Evolutionary conservation across 2,113 vertebrate species (phyloP).

Genomic region (Protobothrops flavoviridis): DNA sequence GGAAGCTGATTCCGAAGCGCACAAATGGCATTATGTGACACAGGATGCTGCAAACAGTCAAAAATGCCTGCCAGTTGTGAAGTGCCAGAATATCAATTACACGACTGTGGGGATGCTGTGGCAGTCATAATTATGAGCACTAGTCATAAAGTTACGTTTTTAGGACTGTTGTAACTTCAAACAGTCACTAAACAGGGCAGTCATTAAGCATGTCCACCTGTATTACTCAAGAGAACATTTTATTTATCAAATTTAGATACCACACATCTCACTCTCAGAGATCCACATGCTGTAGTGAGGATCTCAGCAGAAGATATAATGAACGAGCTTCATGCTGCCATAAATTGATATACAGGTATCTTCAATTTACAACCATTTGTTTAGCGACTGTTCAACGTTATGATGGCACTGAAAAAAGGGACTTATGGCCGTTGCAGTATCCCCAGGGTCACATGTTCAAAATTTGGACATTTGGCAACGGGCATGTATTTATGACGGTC

Average conservation of each 20-base stretch:
- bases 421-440: no score
- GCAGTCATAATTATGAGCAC: background rate
- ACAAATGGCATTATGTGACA: background rate
- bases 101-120: background rate
- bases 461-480: no score
- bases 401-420: no score
- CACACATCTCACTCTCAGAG: no score
- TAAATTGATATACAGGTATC: background rate
- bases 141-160: background rate
- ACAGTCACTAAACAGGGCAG: background rate
- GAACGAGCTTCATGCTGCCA: background rate
- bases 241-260: no score
- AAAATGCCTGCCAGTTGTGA: background rate
- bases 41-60: background rate
- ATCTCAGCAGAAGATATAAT: background rate
- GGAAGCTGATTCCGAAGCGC: background rate
- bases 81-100: background rate
- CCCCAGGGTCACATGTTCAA: no score
- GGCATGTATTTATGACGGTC: no score
- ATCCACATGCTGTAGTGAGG: no score
- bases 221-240: background rate
- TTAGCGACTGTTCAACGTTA: no score
- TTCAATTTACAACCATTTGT: no score
- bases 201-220: no score
- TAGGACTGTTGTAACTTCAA: background rate